Evolutionary conservation across 1,140 invertebrate species (phyloP).

Genomic region (Apocrypta bakeri): DNA sequence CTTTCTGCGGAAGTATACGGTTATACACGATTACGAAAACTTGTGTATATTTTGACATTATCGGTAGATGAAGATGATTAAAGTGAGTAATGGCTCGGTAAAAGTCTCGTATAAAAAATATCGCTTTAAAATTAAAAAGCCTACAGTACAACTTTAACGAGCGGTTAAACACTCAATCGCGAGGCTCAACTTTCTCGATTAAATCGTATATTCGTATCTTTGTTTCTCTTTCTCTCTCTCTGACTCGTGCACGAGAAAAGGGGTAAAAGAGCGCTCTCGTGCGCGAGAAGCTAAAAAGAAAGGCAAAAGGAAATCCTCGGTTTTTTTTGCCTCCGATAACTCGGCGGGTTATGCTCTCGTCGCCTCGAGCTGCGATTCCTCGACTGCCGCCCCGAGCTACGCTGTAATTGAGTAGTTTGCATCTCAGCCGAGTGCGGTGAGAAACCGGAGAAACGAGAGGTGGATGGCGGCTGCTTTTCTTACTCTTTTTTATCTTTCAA

Average conservation of each 20-base stretch:
- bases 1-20: no score
- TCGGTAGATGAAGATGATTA: no score
- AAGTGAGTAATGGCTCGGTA: no score
- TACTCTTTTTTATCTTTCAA: not conserved
- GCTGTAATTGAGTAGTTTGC: slow-evolving; percentile 72
- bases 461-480: slow-evolving; percentile 17
- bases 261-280: not conserved
- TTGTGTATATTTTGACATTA: no score
- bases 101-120: not conserved
- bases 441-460: slow-evolving; percentile 48
- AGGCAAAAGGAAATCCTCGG: not conserved
- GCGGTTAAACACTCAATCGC: slow-evolving; percentile 18
- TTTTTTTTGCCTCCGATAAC: not conserved
- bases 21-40: no score
- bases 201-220: not conserved
- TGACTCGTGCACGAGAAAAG: not conserved
- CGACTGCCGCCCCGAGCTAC: slow-evolving; percentile 57
- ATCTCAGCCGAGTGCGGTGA: slow-evolving; percentile 58
- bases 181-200: not conserved
- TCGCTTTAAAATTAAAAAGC: not conserved
- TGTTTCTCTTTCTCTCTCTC: no score
- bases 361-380: slow-evolving; percentile 43
- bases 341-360: not conserved
- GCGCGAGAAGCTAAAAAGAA: not conserved
- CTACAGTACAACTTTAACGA: not conserved